Conservation (phyloP, 2,113 vertebrate species). For the Naja naja region DNA sequence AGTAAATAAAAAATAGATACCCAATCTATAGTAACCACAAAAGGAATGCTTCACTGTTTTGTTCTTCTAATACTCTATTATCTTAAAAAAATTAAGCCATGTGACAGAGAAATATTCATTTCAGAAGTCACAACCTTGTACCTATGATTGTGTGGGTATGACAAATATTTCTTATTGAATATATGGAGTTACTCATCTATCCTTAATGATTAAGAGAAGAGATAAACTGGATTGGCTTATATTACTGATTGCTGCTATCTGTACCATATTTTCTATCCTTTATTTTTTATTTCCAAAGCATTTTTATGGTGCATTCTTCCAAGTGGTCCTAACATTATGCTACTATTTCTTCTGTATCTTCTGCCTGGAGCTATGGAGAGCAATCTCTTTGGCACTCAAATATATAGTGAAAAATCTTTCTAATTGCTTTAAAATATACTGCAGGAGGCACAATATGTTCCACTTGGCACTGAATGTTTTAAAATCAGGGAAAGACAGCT, state of each 20-base stretch:
- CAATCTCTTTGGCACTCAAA: slow-evolving; percentile 12
- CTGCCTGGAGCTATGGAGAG: slow-evolving; percentile 3
- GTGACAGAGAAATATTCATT: neutral
- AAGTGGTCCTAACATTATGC: slow-evolving; percentile 26
- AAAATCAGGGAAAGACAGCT: neutral
- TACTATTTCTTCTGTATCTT: neutral
- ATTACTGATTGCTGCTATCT: neutral
- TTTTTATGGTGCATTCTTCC: slow-evolving; percentile 14
- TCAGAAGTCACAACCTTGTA: neutral
- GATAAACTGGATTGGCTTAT: neutral
- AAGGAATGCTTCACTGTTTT: neutral
- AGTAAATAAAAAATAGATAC: neutral
- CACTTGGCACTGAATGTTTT: neutral
- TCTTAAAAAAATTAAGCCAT: neutral
- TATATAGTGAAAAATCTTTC: neutral
- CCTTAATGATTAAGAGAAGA: neutral
- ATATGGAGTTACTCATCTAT: neutral
- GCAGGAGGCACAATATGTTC: neutral
- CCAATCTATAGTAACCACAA: neutral
- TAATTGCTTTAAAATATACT: neutral
- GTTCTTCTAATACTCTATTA: neutral
- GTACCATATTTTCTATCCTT: neutral
- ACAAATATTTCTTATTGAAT: slow-evolving; percentile 20
- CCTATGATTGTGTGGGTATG: neutral
- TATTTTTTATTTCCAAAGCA: slow-evolving; percentile 11